A percentile compares a stretch with the other conserved stretches of the same genome.
Evolutionary conservation across 1,140 invertebrate species (phyloP).

Genomic region (Drosophila ironensis): DNA sequence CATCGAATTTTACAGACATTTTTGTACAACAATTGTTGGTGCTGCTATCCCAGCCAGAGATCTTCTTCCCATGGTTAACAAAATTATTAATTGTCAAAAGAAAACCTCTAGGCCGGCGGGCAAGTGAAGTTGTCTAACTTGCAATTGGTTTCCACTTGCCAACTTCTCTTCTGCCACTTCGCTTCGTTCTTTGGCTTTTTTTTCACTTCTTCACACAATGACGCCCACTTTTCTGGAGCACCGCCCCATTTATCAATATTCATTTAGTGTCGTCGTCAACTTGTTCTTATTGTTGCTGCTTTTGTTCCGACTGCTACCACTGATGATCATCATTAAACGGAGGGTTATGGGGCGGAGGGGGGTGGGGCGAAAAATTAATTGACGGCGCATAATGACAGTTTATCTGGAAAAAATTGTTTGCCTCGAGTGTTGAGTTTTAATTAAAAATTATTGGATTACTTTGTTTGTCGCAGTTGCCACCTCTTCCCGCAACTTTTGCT

Average conservation of each 20-base stretch:
- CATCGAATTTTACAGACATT: too few species aligned
- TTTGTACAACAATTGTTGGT: too few species aligned
- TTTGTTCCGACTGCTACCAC: constrained; percentile 27
- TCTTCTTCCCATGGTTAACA: constrained; percentile 16
- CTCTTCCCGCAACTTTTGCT: neutral
- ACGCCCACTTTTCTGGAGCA: constrained; percentile 70
- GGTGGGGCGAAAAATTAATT: constrained; percentile 72
- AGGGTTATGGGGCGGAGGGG: constrained; percentile 1
- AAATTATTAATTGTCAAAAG: constrained; percentile 51
- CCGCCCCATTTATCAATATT: constrained; percentile 81
- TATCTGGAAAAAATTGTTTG: constrained; percentile 81
- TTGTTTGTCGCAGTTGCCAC: constrained; percentile 33
- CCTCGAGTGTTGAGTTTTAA: constrained; percentile 80
- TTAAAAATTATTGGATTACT: constrained; percentile 80
- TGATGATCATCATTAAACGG: constrained; percentile 74
- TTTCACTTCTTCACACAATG: constrained; percentile 46
- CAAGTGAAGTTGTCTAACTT: constrained; percentile 50
- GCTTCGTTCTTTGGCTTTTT: neutral
- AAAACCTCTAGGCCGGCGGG: constrained; percentile 36
- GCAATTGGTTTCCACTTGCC: constrained; percentile 46
- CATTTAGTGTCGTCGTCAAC: constrained; percentile 75
- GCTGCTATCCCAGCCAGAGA: neutral
- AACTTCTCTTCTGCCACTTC: constrained; percentile 3
- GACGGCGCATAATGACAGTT: constrained; percentile 79
- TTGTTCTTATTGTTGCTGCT: constrained; percentile 45